Percentiles rank a stretch among this genome's conserved stretches.
phyloP scores from a whole-genome alignment of 2,113 vertebrate genomes.

The Abramis brama region DNA sequence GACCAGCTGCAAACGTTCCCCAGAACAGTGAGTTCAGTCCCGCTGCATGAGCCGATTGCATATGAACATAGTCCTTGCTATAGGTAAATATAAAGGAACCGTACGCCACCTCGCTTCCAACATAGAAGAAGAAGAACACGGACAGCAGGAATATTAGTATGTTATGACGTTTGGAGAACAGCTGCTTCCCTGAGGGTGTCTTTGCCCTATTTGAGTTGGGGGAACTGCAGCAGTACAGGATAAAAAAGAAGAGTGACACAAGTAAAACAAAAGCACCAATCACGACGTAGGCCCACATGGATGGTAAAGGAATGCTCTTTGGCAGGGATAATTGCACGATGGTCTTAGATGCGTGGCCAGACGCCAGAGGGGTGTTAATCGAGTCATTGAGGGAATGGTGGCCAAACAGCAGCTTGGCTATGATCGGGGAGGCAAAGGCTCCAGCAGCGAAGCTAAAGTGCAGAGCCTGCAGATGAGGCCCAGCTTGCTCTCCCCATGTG shows the following conservation, averaged over 20 bases:
- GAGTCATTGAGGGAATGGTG: background rate
- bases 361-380: background rate
- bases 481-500: slow-evolving; percentile 83
- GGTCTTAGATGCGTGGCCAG: background rate
- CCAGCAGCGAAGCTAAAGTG: slow-evolving; percentile 94
- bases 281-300: slow-evolving; percentile 85
- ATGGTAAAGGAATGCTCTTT: slow-evolving; percentile 44
- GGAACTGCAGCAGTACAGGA: slow-evolving; percentile 73
- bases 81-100: slow-evolving; percentile 91
- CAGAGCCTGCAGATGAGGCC: slow-evolving; percentile 91
- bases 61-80: slow-evolving; percentile 72
- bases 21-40: slow-evolving; percentile 91
- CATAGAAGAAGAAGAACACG: slow-evolving; percentile 89
- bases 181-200: slow-evolving; percentile 57
- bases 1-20: slow-evolving; percentile 82
- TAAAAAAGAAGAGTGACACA: slow-evolving; percentile 78
- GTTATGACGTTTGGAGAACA: slow-evolving; percentile 78
- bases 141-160: slow-evolving; percentile 83
- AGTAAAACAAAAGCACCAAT: slow-evolving; percentile 83
- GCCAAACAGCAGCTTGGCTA: slow-evolving; percentile 85
- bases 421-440: slow-evolving; percentile 85
- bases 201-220: slow-evolving; percentile 62
- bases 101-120: slow-evolving; percentile 89
- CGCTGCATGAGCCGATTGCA: slow-evolving; percentile 78
- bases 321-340: background rate